These are phyloP conservation scores for Rugalucina vietnamica DNA, from an alignment of 2,888 invertebrate genomes.

Conservation along the genomic window DNA sequence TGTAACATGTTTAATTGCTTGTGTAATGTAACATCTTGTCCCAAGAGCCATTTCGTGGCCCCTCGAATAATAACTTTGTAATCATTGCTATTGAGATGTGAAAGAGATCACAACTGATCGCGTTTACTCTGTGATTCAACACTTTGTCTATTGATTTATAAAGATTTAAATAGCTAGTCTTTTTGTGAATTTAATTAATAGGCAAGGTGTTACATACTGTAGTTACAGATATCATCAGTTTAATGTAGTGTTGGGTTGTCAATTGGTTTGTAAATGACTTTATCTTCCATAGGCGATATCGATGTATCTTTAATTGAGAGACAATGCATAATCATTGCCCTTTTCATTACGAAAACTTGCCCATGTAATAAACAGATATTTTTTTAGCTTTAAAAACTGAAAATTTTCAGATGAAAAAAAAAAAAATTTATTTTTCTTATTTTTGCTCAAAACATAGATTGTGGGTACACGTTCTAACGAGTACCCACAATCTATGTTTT, in stretches of 20 bases:
- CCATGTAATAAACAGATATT: no score
- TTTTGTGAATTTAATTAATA: constrained; percentile 5
- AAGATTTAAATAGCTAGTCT: constrained; percentile 10
- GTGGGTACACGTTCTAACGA: no score
- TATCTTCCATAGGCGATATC: background rate
- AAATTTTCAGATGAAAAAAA: no score
- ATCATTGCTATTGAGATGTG: background rate
- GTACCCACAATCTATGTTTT: no score
- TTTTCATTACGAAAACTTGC: no score
- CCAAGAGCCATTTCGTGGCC: background rate
- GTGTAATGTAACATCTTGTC: constrained; percentile 47
- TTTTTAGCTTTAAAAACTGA: no score
- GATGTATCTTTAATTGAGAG: background rate
- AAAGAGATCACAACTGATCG: background rate
- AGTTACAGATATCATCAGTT: background rate
- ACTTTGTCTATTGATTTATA: constrained; percentile 1
- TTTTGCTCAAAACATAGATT: no score
- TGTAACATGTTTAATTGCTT: constrained; percentile 16
- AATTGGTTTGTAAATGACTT: background rate
- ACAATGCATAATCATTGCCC: background rate
- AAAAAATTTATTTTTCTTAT: no score
- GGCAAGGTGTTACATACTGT: background rate
- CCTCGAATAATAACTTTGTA: background rate
- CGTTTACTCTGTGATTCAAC: background rate
- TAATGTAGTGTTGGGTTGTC: background rate